Percentiles rank a stretch among this genome's conserved stretches.
These are phyloP conservation scores for Neodontobutis hainanensis DNA, from an alignment of 2,113 vertebrate species.

Conservation along the genomic window DNA sequence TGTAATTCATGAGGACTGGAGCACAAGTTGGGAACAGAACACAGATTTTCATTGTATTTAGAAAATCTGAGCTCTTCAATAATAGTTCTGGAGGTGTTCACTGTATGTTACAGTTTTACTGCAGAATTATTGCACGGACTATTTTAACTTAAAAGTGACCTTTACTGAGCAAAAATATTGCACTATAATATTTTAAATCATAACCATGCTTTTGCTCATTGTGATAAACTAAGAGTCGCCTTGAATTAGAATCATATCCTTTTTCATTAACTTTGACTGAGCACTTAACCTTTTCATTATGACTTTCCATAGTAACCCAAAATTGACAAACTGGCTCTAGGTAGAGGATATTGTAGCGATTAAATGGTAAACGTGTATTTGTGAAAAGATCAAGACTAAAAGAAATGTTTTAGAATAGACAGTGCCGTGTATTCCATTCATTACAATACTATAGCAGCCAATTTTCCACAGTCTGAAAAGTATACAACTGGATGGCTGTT, in stretches of 20 bases:
- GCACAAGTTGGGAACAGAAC: slow-evolving; percentile 10
- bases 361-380: not conserved
- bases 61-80: no score
- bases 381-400: no score
- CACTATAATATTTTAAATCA: not conserved
- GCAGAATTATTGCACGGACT: no score
- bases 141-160: not conserved
- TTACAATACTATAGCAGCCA: no score
- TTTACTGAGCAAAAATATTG: not conserved
- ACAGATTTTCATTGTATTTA: not conserved
- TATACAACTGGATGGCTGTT: no score
- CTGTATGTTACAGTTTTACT: no score
- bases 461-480: no score
- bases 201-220: not conserved
- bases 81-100: no score
- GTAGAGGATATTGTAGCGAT: not conserved
- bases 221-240: not conserved
- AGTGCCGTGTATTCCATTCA: no score
- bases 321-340: not conserved
- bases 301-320: not conserved
- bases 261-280: not conserved
- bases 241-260: not conserved
- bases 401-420: no score
- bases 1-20: slow-evolving; percentile 38
- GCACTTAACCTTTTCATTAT: not conserved